phyloP scores from a whole-genome alignment of 2,113 vertebrate genomes.

The Leiothrix lutea region DNA sequence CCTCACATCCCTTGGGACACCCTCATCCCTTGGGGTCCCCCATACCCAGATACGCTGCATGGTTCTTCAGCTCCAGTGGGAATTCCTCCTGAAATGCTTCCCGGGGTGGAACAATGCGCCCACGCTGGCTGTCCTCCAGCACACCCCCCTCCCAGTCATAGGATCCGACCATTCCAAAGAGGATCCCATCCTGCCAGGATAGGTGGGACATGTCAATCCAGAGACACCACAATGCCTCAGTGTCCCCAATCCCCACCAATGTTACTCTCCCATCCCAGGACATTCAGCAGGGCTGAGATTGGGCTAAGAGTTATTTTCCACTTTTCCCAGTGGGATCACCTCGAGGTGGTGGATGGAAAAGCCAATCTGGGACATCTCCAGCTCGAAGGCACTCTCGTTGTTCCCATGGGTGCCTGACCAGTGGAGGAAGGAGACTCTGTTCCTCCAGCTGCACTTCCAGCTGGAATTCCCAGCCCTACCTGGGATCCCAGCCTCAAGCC shows the following conservation, averaged over 20 bases:
- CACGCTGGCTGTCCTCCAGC: constrained; percentile 77
- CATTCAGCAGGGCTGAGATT: not conserved
- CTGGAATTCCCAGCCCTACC: too few relatives aligned
- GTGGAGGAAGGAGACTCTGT: not conserved
- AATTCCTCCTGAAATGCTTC: constrained; percentile 87
- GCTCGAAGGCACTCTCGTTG: constrained; percentile 91
- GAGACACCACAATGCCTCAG: not conserved
- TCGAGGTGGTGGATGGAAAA: constrained; percentile 88
- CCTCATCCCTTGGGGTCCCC: rapidly evolving
- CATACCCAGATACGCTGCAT: constrained; percentile 90
- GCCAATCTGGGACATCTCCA: constrained; percentile 97
- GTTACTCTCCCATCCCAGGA: not conserved
- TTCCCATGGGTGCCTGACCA: constrained; percentile 81
- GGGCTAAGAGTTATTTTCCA: not conserved
- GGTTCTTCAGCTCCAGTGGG: constrained; percentile 86
- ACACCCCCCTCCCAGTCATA: constrained; percentile 94
- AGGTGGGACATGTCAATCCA: rapidly evolving
- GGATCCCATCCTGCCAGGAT: constrained; percentile 83
- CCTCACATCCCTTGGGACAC: not conserved
- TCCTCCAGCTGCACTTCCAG: not conserved
- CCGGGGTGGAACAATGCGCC: constrained; percentile 73
- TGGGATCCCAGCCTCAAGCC: rapidly evolving
- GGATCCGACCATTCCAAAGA: constrained; percentile 93
- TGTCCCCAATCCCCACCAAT: rapidly evolving
- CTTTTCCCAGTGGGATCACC: constrained; percentile 65